Evolutionary conservation across 2,113 vertebrate species (phyloP).

Genomic region (Dicentrarchus labrax): DNA sequence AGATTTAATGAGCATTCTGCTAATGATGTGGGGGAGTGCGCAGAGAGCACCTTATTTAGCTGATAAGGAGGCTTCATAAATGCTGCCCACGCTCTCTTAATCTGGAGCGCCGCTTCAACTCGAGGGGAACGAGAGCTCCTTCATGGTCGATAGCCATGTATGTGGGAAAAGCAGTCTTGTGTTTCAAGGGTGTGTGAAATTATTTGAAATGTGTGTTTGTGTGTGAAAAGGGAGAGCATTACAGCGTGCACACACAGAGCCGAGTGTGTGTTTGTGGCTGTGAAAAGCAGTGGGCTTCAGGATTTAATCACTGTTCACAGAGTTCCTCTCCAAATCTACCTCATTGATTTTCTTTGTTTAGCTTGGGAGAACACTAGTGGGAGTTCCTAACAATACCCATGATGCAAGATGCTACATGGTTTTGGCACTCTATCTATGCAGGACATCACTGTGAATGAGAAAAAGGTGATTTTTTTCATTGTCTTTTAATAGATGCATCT

Average conservation of each 20-base stretch:
- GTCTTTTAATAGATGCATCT: background rate
- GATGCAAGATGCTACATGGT: background rate
- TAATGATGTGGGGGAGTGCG: conserved; percentile 25
- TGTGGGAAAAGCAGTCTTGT: conserved; percentile 18
- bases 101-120: background rate
- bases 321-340: conserved; percentile 11
- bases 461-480: background rate
- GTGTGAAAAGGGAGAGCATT: background rate
- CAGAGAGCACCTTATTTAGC: conserved; percentile 23
- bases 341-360: conserved; percentile 30
- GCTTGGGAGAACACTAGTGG: background rate
- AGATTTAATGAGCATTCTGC: conserved; percentile 37
- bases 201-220: background rate
- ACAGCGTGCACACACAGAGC: background rate
- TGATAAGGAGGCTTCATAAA: conserved; percentile 37
- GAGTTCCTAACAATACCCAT: background rate
- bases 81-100: conserved; percentile 25
- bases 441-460: background rate
- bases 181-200: conserved; percentile 19
- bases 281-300: background rate
- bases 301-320: conserved; percentile 14
- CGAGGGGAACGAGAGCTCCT: background rate
- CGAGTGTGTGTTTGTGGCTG: conserved; percentile 8
- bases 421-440: background rate
- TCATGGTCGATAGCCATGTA: background rate